Base-by-base conservation (phyloP, 2,888 invertebrate genomes). In the Dryocosmus kuriphilus region DNA sequence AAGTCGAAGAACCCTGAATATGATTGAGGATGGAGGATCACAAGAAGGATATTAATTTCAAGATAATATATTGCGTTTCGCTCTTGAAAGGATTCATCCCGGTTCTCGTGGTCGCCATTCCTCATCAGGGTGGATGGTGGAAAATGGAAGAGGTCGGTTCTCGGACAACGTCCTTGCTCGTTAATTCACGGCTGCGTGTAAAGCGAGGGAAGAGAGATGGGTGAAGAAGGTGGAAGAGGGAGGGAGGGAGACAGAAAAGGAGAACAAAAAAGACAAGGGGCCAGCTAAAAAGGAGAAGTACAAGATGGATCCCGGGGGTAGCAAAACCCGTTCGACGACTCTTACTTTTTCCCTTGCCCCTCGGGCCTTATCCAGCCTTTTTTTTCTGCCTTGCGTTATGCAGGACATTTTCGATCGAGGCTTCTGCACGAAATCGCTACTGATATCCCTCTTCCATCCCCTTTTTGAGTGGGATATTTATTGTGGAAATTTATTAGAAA, bases 271-370 rank as follows among this genome's bases (percentile, higher is more conserved):
- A 46, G 35, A 67, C 16, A 75, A 76, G 80, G 78, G 80, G 60
- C 76, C 80, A 77, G 79, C 77, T 79, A 81, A 80, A 51, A 81
- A 82, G 81, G 80, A 81, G 80, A 80, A 82, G 82, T 77, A 74
- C 77, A 79, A 77, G 80, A 81, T 80, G 81, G 80, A 74, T 79
- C 80, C 80, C 77, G 78, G 81, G 81, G 81, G 82, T 80, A 79
- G 80, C 80, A 78, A 80, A 82, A 82, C 82, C 76, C 77, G 82
- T 81, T 76, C 76, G 79, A 77, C 80, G 80, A 82, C 82, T 80
- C 80, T 80, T 81, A 81, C 82, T 82, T 82, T 78, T 82, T 81
- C 75, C 67, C 77, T 76, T 74, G 19, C 74, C 74, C 55, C 71
- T 73, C 32, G 65, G 38, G 60, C 76, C 71, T 51, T 63, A 38